phyloP scores from a whole-genome alignment of 2,888 invertebrate species.

The Eupithecia exiguata region DNA sequence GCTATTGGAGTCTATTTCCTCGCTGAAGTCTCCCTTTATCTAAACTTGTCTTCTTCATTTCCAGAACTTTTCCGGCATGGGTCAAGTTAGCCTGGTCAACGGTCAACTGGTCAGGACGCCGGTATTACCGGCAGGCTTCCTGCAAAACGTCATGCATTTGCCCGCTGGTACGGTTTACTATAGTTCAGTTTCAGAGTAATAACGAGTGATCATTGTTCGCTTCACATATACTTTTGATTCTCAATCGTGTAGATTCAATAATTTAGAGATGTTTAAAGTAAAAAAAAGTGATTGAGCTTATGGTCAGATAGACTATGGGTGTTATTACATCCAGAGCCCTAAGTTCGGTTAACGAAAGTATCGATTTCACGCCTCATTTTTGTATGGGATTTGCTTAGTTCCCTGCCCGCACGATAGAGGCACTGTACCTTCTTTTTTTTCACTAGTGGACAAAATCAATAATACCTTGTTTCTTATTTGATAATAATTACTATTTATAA shows the following conservation, averaged over 20 bases:
- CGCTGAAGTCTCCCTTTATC: background rate
- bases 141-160: slow-evolving; percentile 90
- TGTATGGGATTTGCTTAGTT: too few species aligned
- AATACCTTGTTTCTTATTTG: too few species aligned
- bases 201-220: background rate
- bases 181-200: background rate
- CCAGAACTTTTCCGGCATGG: slow-evolving; percentile 80
- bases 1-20: too few species aligned
- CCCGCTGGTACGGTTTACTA: slow-evolving; percentile 69
- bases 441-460: too few species aligned
- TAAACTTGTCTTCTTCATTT: background rate
- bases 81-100: slow-evolving; percentile 79
- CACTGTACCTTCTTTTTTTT: too few species aligned
- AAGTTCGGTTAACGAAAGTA: too few species aligned
- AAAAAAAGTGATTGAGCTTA: background rate
- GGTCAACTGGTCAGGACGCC: slow-evolving; percentile 92
- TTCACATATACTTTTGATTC: slow-evolving; percentile 21
- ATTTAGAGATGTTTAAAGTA: background rate
- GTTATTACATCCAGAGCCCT: too few species aligned
- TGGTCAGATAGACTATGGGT: too few species aligned
- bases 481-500: too few species aligned
- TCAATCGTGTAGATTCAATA: background rate
- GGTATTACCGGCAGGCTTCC: slow-evolving; percentile 86
- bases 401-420: too few species aligned
- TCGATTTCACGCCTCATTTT: too few species aligned